Evolutionary conservation across 2,113 vertebrate species (phyloP).

Genomic region (Campylorhamphus procurvoides): DNA sequence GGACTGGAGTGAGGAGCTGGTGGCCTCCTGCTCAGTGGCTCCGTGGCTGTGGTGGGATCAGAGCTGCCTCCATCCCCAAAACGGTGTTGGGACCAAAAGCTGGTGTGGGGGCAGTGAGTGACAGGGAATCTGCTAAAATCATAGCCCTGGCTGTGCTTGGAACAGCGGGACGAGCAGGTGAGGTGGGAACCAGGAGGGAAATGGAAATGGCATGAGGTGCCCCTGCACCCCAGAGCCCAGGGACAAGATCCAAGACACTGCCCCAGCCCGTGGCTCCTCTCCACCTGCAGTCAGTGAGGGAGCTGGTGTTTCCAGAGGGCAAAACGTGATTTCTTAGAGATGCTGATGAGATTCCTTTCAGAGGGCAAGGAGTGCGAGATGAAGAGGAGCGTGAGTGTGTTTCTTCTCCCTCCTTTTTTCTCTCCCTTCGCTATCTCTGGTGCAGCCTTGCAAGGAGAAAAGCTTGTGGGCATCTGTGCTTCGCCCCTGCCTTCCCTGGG

Average conservation of each 20-base stretch:
- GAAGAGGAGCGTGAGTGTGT: background rate
- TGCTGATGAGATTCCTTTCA: background rate
- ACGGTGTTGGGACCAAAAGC: background rate
- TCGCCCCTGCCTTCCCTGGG: background rate
- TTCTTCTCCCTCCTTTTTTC: background rate
- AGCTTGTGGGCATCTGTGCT: background rate
- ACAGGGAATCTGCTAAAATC: background rate
- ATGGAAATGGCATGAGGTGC: fast-evolving
- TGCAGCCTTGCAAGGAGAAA: background rate
- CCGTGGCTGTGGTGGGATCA: background rate
- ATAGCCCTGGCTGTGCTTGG: background rate
- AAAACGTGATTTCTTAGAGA: background rate
- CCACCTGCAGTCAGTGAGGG: background rate
- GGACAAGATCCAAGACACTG: background rate
- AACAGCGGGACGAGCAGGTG: background rate
- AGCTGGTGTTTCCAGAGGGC: background rate
- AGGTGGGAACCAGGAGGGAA: background rate
- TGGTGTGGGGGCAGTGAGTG: too few relatives aligned
- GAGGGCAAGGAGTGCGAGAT: background rate
- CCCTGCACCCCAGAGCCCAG: background rate
- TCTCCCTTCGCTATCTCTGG: background rate
- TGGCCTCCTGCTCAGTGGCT: background rate
- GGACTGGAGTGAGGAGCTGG: background rate
- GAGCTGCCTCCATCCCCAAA: background rate
- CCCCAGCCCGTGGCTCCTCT: background rate